Conservation (phyloP, 2,113 vertebrate species). For the Tyto alba region DNA sequence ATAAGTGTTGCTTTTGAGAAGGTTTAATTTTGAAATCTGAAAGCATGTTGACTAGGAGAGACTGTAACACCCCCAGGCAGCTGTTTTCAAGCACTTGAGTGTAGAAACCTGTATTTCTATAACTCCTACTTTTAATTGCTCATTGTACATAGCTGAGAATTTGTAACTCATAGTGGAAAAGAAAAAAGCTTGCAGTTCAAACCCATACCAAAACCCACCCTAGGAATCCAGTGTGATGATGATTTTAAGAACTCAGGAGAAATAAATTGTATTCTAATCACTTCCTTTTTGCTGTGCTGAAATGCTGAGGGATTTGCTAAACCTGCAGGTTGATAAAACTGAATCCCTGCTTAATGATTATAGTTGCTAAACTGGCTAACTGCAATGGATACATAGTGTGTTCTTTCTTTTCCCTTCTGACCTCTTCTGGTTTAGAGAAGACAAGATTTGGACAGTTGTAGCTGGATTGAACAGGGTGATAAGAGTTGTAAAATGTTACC, state of each 20-base stretch:
- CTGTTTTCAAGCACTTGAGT: background rate
- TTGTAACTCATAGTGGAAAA: background rate
- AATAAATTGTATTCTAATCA: background rate
- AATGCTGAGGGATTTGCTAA: constrained; percentile 30
- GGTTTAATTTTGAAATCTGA: background rate
- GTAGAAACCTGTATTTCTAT: background rate
- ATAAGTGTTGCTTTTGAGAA: background rate
- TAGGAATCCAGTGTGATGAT: background rate
- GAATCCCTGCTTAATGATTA: background rate
- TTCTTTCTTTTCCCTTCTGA: background rate
- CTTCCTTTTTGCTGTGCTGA: background rate
- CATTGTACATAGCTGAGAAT: background rate
- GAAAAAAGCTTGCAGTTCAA: background rate
- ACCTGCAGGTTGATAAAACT: background rate
- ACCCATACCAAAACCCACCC: background rate
- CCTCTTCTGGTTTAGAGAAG: background rate
- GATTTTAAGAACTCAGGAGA: background rate
- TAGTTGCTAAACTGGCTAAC: background rate
- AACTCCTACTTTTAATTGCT: background rate
- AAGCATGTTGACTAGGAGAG: background rate
- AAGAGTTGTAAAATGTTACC: constrained; percentile 30
- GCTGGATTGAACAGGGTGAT: background rate
- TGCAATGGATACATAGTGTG: background rate
- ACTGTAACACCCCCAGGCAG: background rate
- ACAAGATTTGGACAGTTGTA: background rate